Conservation (phyloP, 2,888 invertebrate species). For the Andrena fulva region DNA sequence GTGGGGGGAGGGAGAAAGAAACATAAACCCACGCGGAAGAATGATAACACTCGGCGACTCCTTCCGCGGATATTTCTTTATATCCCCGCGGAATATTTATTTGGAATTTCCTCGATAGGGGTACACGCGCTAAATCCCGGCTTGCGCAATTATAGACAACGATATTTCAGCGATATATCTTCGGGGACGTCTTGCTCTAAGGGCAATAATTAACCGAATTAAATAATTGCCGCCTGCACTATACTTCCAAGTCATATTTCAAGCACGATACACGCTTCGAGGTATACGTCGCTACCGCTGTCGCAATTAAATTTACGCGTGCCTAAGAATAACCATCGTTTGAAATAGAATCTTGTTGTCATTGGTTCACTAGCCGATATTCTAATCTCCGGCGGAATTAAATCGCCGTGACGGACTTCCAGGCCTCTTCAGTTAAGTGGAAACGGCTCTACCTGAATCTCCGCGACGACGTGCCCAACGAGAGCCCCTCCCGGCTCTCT, state of each 20-base stretch:
- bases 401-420: constrained; percentile 38
- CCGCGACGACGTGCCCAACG: constrained; percentile 12
- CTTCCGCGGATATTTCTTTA: constrained; percentile 3
- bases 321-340: constrained; percentile 70
- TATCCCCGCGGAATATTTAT: constrained; percentile 13
- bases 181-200: constrained; percentile 56
- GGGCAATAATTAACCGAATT: constrained; percentile 70
- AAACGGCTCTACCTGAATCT: background rate
- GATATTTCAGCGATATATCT: constrained; percentile 63
- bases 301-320: constrained; percentile 75
- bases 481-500: background rate
- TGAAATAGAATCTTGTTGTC: constrained; percentile 74
- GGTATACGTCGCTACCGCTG: constrained; percentile 70
- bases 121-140: constrained; percentile 8
- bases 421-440: background rate
- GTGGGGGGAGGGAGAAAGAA: constrained; percentile 14
- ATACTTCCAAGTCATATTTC: constrained; percentile 73
- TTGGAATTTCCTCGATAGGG: constrained; percentile 45
- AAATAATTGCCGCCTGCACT: constrained; percentile 69
- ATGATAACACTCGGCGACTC: constrained; percentile 49
- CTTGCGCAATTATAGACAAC: constrained; percentile 57
- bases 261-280: constrained; percentile 71
- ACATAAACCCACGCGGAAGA: constrained; percentile 51
- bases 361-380: constrained; percentile 70
- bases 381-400: constrained; percentile 46